These are phyloP conservation scores for Porites lutea DNA, from an alignment of 64 coral and sea anemone species.

Conservation along the genomic window DNA sequence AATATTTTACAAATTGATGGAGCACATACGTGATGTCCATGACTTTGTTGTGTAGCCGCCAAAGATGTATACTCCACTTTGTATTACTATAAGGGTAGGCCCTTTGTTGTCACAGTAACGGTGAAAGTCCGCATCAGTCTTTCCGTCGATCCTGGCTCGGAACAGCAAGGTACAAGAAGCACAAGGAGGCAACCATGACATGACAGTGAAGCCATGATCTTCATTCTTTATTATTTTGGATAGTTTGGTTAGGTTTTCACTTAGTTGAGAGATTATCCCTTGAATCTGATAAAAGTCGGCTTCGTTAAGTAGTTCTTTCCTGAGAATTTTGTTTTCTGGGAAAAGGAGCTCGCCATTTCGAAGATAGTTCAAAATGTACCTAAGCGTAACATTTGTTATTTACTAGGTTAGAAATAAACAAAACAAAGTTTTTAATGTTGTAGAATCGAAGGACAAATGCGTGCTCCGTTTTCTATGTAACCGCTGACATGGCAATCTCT, in stretches of 20 bases:
- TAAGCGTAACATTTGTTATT: background rate
- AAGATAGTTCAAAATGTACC: background rate
- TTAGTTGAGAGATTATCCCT: background rate
- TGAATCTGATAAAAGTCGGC: background rate
- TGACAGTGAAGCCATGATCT: background rate
- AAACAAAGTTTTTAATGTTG: background rate
- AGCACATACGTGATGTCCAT: slow-evolving; percentile 43
- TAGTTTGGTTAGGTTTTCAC: background rate
- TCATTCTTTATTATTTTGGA: background rate
- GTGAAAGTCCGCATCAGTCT: slow-evolving; percentile 46
- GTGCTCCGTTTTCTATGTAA: too few species aligned
- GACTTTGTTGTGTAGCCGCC: slow-evolving; percentile 41
- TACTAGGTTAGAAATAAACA: background rate
- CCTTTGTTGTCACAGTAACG: slow-evolving; percentile 61
- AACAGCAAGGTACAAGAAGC: slow-evolving; percentile 30
- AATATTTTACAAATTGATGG: too few species aligned
- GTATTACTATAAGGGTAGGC: slow-evolving; percentile 7
- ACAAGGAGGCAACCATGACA: background rate
- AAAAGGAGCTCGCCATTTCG: background rate
- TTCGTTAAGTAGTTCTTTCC: background rate
- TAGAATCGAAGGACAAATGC: too few species aligned
- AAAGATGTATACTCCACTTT: slow-evolving; percentile 19
- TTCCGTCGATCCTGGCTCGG: slow-evolving; percentile 39
- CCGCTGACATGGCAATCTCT: too few species aligned
- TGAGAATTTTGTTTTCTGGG: background rate